Evolutionary conservation across 2,113 vertebrate genomes (phyloP).

Genomic region (Cinclus mexicanus): DNA sequence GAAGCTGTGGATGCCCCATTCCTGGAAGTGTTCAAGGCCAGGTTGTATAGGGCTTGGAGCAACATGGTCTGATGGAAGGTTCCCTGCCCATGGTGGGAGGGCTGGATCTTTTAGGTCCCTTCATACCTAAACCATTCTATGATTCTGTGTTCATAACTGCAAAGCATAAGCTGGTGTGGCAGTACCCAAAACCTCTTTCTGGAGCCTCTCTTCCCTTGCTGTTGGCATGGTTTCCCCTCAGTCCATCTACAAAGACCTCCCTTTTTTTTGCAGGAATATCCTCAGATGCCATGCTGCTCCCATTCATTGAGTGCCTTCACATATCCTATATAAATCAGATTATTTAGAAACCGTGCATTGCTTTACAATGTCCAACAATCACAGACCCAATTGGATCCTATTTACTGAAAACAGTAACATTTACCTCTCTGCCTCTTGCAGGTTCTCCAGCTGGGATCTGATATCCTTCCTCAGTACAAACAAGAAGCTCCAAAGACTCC

Average conservation of each 20-base stretch:
- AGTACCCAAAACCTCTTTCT: background rate
- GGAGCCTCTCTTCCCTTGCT: background rate
- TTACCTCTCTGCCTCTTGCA: constrained; percentile 57
- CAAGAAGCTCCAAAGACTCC: constrained; percentile 98
- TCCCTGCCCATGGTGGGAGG: background rate
- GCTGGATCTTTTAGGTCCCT: background rate
- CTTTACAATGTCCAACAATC: background rate
- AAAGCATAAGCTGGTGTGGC: background rate
- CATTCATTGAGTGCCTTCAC: background rate
- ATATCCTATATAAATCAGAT: background rate
- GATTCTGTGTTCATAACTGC: background rate
- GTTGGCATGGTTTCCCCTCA: background rate
- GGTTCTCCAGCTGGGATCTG: constrained; percentile 95
- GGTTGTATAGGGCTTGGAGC: background rate
- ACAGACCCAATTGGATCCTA: background rate
- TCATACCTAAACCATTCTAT: background rate
- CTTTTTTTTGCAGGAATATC: background rate
- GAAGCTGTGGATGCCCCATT: background rate
- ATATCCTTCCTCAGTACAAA: constrained; percentile 97
- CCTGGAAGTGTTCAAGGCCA: background rate
- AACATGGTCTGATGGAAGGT: background rate
- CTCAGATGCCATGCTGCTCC: background rate
- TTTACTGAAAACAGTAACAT: background rate
- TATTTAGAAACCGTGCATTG: background rate
- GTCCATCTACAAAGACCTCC: background rate